phyloP scores from a whole-genome alignment of 2,888 invertebrate species.

The Aproaerema taeniolella region DNA sequence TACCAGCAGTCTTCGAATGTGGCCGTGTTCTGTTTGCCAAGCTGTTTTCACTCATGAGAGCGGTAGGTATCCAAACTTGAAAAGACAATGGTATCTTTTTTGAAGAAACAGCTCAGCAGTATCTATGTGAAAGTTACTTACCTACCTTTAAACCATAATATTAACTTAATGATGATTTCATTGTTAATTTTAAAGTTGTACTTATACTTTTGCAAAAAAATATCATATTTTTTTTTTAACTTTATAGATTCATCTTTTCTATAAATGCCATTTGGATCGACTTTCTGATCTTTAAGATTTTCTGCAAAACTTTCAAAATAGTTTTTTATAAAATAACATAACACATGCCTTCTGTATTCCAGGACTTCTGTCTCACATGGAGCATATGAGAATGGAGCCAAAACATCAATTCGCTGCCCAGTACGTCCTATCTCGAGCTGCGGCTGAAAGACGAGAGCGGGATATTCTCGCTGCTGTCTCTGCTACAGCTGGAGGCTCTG shows the following conservation, averaged over 20 bases:
- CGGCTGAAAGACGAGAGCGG: conserved; percentile 92
- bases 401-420: conserved; percentile 97
- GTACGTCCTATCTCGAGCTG: conserved; percentile 92
- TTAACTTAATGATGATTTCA: too few species aligned
- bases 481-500: conserved; percentile 80
- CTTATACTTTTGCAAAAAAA: too few species aligned
- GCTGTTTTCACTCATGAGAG: conserved; percentile 97
- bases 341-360: conserved; percentile 40
- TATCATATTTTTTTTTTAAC: too few species aligned
- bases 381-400: conserved; percentile 97
- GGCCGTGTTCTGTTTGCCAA: conserved; percentile 97
- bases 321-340: too few species aligned
- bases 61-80: conserved; percentile 80
- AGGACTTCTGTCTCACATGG: conserved; percentile 96
- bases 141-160: too few species aligned
- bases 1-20: conserved; percentile 93
- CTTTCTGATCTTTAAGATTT: too few species aligned
- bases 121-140: too few species aligned
- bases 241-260: too few species aligned
- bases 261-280: too few species aligned
- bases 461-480: conserved; percentile 85
- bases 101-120: too few species aligned
- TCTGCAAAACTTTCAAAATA: too few species aligned
- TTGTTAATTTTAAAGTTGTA: too few species aligned
- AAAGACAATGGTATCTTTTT: not conserved